These are phyloP conservation scores for Synergus laeviventris DNA, from an alignment of 2,888 invertebrate species.

Conservation along the genomic window DNA sequence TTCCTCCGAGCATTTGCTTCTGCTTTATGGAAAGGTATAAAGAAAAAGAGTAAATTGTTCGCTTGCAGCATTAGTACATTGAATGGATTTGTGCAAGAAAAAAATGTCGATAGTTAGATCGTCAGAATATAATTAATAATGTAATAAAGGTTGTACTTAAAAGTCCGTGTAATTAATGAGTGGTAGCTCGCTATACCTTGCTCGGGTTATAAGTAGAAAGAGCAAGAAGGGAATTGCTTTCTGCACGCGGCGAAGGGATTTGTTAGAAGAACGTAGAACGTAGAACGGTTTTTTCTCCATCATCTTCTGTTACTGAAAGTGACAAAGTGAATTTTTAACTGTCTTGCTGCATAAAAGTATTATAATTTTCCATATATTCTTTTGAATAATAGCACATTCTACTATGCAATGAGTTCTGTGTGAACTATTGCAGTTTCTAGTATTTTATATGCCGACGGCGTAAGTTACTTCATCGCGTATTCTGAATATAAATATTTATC, in stretches of 20 bases:
- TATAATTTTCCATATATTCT: constrained; percentile 5
- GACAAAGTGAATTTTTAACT: constrained; percentile 2
- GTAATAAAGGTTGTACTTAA: constrained; percentile 17
- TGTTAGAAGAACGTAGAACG: constrained; percentile 15
- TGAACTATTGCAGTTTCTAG: constrained; percentile 3
- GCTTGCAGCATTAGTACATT: neutral
- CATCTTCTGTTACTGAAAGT: constrained; percentile 19
- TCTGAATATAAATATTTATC: neutral
- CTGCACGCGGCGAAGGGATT: constrained; percentile 23
- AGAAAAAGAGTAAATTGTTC: constrained; percentile 3
- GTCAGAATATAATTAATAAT: constrained; percentile 30
- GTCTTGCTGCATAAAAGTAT: neutral
- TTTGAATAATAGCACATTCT: neutral
- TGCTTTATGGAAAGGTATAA: constrained; percentile 1
- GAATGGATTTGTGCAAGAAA: neutral
- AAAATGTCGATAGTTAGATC: neutral
- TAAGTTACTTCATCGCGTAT: neutral
- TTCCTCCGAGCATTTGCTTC: neutral
- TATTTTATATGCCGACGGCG: neutral
- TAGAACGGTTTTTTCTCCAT: neutral
- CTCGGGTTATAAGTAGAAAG: constrained; percentile 1
- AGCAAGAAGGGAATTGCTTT: constrained; percentile 21
- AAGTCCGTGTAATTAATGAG: constrained; percentile 23
- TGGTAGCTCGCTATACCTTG: constrained; percentile 1
- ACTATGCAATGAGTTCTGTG: neutral